Evolutionary conservation across 2,888 invertebrate species (phyloP), one percentile per base, ranked within the genome.

Genomic region (Erebia aethiops): DNA sequence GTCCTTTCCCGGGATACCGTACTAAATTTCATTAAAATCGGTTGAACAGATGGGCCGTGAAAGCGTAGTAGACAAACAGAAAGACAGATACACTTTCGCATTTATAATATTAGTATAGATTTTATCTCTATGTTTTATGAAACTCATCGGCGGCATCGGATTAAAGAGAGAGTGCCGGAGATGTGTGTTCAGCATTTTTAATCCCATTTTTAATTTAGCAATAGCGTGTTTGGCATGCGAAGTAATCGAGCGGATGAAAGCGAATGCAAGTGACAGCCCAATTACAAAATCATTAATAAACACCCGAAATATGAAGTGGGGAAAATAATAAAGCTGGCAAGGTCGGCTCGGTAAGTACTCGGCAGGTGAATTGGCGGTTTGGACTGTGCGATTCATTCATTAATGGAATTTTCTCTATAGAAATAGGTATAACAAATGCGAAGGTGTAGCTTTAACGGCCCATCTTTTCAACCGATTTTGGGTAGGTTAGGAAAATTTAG

Each of bases 271-370:
- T 82, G 87, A 85, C 90, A 86, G 83, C 80, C 81, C 87, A 87
- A 89, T 89, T 88, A 89, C 84, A 86, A 86, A 87, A 88, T 87
- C 87, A 89, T 91, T 90, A 88, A 90, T 89, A 87, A 86, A 86
- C 84, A 83, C 80, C 85, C 80, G 78, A 84, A 87, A 88, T 87
- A 87, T 88, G 87, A 87, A 88, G 87, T 88, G 88, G 84, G 78
- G 81, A 86, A 35, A 85, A 74, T 75, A 71, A 71, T 75, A 71
- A 74, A 75, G 72, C 58, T 61, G 74, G 67, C 74, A 74, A 60
- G 72, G 71, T 71, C 71, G 67, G 70, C 60, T 64, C 71, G 77
- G 70, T 35, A 35, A 35, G 83, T 14, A 67, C 58, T 66, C 71
- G 77, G 70, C 73, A 77, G 78, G 78, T 81, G 83, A 88, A 87